Evolutionary conservation across 2,888 invertebrate species (phyloP), one percentile per base, ranked within the genome.

Genomic region (Petrophora chlorosata): DNA sequence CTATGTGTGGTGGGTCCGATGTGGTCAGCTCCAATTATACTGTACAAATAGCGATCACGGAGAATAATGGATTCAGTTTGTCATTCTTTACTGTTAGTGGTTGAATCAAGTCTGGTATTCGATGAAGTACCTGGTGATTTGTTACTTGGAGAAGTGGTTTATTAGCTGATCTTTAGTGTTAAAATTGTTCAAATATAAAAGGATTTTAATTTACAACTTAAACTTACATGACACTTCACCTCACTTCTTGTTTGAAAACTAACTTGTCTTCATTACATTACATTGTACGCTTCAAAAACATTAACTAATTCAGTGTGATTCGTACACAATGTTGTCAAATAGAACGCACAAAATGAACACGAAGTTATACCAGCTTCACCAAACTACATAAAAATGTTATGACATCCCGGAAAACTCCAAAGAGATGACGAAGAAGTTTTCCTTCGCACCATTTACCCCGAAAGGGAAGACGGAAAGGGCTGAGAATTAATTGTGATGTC

Each of bases 401-500:
- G 16, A 33, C 47, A 9, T 22, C 19, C 28, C 34, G 8, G 15
- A 19, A 48, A 42, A 42, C 14, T 32, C 19, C 25, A 13, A 22
- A 48, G 22, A 13, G 26, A 32, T 45, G 45, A 45, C 45, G 32
- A 71, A 65, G 68, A 77, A 78, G 73, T 76, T 74, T 73, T 71
- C 70, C 71, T 68, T 62, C 75, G 76, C 70, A 61, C 72, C 82
- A 82, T 82, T 82, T 78, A 76, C 74, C 63, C 49, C 50, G 65
- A 69, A 71, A 70, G 55, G 66, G 63, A 67, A 71, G 64, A 68
- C 74, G 76, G 77, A 79, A 82, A 77, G 79, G 81, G 81, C 79
- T 73, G 61, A 50, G 44, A 69, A 70, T 75, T 80, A 79, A 81
- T 82, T 76, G 79, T 73, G 71, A 77, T 75, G 78, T 82, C 79